Conservation (phyloP, 2,888 invertebrate genomes). For the Brenthis ino region DNA sequence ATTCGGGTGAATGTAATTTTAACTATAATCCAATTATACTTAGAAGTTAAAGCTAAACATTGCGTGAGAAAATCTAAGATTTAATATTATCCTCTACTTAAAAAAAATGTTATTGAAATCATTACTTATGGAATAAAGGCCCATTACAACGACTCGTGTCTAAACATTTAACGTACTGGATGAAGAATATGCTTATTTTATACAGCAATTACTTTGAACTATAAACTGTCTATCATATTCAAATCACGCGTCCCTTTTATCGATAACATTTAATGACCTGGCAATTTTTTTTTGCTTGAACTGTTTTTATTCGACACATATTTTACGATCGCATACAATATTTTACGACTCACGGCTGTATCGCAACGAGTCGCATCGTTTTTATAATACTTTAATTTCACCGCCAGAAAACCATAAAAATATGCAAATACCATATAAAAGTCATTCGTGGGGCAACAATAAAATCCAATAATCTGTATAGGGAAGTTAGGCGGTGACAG, state of each 20-base stretch:
- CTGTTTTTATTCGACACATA: conserved; percentile 71
- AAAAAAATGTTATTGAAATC: no score
- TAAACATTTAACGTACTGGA: no score
- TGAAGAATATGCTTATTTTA: neutral
- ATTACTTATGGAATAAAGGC: no score
- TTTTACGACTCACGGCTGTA: conserved; percentile 75
- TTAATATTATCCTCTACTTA: no score
- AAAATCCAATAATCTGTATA: conserved; percentile 62
- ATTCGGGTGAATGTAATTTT: no score
- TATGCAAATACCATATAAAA: conserved; percentile 78
- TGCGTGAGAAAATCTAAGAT: no score
- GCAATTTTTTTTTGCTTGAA: conserved; percentile 65
- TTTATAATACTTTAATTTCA: conserved; percentile 81
- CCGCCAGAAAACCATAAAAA: conserved; percentile 78
- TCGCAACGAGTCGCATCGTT: conserved; percentile 71
- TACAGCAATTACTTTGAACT: neutral
- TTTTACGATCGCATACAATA: conserved; percentile 75
- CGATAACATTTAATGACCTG: conserved; percentile 53
- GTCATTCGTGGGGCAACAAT: conserved; percentile 60
- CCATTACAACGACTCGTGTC: no score
- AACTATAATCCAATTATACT: no score
- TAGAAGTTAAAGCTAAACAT: no score
- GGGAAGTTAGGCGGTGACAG: conserved; percentile 42
- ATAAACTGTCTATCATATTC: conserved; percentile 12
- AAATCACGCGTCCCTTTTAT: conserved; percentile 30